Base-by-base conservation (phyloP, 2,113 vertebrate genomes). In the Osmerus eperlanus region DNA sequence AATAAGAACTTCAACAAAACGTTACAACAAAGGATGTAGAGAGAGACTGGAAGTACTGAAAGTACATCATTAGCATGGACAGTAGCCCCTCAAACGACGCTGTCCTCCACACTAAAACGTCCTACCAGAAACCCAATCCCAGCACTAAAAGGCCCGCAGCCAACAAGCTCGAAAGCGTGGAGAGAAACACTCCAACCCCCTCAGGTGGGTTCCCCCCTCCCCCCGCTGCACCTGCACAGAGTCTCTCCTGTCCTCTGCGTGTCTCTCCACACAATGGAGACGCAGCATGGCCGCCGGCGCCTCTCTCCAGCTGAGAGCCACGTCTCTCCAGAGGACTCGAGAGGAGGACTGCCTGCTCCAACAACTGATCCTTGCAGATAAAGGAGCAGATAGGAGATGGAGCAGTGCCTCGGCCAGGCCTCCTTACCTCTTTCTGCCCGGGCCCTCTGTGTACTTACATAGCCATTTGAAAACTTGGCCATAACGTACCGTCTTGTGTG, bases 221-320 rank as follows among this genome's bases (percentile, higher is more conserved):
- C 85, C 13, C 23, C 78, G 78, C 83, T 79, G 75, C 85, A 67
- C 78, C 71, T 87, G 83, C 87, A 89, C 28, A 25, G 80, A 77
- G 84, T 86, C 80, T 85, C 86, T 87, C 86, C 83, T 85, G 87
- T 86, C 86, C 84, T 86, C 83, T 70, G 77, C 78, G 86, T 88
- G 86, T 89, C 86, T 88, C 86, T 78, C 74, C 80, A 77, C 84
- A 89, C 89, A 88, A 90, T 87, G 86, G 85, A 86, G 85, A 87
- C 77, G 71, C 79, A 79, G 87, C 78, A 55, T 83, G 47, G 87
- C 90, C 88, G 69, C 74, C 84, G 84, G 90, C 86, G 60, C 74
- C 86, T 83, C 86, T 85, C 84, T 87, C 90, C 90, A 90, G 89
- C 87, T 91, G 89, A 91, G 89, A 89, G 87, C 85, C 87, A 88